phyloP scores from a whole-genome alignment of 2,113 vertebrate species.

The Peromyscus californicus region DNA sequence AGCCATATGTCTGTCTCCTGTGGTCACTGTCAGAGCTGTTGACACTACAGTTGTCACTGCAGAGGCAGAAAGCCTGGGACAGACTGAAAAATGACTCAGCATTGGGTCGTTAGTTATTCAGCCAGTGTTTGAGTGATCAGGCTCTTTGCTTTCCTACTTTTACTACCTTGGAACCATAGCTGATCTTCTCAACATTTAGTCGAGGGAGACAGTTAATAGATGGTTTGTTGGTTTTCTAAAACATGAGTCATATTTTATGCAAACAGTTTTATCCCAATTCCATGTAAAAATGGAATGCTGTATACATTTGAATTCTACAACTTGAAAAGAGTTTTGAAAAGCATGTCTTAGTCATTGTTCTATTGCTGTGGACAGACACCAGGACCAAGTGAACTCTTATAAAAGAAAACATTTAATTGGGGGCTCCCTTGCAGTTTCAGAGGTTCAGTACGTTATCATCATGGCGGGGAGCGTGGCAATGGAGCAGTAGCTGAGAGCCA shows the following conservation, averaged over 20 bases:
- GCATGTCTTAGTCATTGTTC: background rate
- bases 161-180: background rate
- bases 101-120: background rate
- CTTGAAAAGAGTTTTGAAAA: background rate
- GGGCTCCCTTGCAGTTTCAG: background rate
- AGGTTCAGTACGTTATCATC: background rate
- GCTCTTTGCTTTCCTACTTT: background rate
- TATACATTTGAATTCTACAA: slow-evolving; percentile 26
- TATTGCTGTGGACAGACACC: background rate
- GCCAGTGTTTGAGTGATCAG: background rate
- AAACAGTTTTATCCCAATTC: background rate
- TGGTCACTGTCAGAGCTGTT: background rate
- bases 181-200: background rate
- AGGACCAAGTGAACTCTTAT: background rate
- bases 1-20: background rate
- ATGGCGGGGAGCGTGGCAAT: background rate
- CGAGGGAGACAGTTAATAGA: background rate
- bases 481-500: background rate
- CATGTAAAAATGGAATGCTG: background rate
- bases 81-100: background rate
- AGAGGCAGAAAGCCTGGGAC: background rate
- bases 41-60: background rate
- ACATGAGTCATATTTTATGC: background rate
- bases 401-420: background rate
- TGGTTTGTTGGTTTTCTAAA: background rate